These are phyloP conservation scores for Megaceryle alcyon DNA, from an alignment of 2,797 vertebrate species.

Conservation along the genomic window DNA sequence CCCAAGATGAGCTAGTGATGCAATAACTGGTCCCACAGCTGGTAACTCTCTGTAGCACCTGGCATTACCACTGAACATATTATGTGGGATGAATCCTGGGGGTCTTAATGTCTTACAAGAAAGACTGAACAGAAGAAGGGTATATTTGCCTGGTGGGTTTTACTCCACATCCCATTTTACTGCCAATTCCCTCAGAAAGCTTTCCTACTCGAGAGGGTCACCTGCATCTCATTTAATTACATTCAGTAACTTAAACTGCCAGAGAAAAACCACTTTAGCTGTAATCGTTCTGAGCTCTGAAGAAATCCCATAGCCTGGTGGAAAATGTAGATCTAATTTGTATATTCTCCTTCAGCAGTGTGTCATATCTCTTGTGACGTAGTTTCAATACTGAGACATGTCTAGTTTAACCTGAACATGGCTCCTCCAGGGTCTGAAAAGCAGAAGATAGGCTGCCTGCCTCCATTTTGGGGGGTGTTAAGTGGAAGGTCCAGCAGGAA, in stretches of 20 bases:
- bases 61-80: neutral
- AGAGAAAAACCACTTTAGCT: neutral
- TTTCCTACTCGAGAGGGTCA: neutral
- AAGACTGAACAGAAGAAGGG: neutral
- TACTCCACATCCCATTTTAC: neutral
- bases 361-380: accelerated
- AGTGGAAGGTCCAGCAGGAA: neutral
- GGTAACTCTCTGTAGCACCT: neutral
- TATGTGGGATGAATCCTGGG: neutral
- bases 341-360: neutral
- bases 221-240: neutral
- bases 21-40: neutral
- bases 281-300: neutral
- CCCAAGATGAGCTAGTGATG: accelerated
- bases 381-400: neutral
- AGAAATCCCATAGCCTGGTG: neutral
- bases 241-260: neutral
- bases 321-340: neutral
- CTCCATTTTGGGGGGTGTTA: neutral
- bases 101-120: neutral
- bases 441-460: neutral
- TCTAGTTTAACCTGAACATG: neutral
- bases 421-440: neutral
- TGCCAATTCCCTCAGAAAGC: neutral
- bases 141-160: neutral